Evolutionary conservation across 1,140 invertebrate genomes (phyloP), one percentile per base, ranked within the genome.

Genomic region (Sinella curviseta): DNA sequence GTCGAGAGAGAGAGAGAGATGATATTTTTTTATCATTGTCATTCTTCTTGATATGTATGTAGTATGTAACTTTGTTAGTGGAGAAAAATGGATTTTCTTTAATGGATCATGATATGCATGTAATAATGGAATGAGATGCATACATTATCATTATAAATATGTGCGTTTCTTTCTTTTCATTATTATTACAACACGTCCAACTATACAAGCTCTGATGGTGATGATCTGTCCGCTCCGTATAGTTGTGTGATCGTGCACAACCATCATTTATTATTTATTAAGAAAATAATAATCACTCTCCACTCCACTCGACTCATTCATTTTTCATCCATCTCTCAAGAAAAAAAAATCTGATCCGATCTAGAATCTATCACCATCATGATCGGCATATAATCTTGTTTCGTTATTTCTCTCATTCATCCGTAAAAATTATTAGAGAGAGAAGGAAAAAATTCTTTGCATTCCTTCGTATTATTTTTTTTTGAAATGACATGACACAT

Each of bases 401-500:
- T 48, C 39, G 39, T 12, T 48, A 48, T 48, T 48, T 60, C 57
- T 60, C 24, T 60, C 57, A 60, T 60, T 60, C 57, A 60, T 60
- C 57, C 39, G 39, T 60, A 26, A 60, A 60, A 26, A 60, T 26
- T 4, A 12, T 12, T 12, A 60, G 24, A 60, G 24, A 60, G 24
- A 60, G 24, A 60, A 14, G 24, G 24, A n/a, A n/a, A n/a, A n/a
- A n/a, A 60, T 60, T 60, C 57, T 26, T 60, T 60, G 57, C 57
- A 60, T 60, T n/a, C 14, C 24, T 60, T 60, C 14, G 24, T 14
- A 12, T 60, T 26, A 14, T 60, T n/a, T 60, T 17, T 26, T 16
- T 60, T n/a, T 60, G 24, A 60, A 26, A 60, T 60, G 57, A 60
- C 57, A 48, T 48, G 8, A 48, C n/a, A 20, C 39, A 48, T 48